Evolutionary conservation across 2,888 invertebrate genomes (phyloP), one percentile per base, ranked within the genome.

Genomic region (Troides aeacus): DNA sequence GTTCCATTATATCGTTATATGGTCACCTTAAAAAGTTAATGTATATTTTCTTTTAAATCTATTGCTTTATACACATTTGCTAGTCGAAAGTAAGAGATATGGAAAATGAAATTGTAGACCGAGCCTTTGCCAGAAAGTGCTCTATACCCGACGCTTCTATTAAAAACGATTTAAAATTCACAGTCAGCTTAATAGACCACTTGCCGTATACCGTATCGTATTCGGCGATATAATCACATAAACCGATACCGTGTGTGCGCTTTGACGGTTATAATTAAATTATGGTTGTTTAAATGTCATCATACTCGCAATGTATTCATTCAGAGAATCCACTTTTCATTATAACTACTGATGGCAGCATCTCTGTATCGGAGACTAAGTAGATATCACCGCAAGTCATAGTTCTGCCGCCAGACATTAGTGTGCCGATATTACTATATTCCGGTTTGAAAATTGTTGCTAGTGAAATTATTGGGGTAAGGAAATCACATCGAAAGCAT

Each of bases 141-240:
- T 72, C 74, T 74, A 75, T 75, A 78, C 77, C 56, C 24, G 74
- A 76, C 74, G 79, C 77, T 77, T 80, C 85, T 86, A 90, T 90
- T 91, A 90, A 90, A 92, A 90, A 87, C 83, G 86, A 89, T 91
- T 90, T 92, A 90, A 89, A 91, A 92, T 92, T 90, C 91, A 92
- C 90, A 89, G 89, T 89, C 85, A 84, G 87, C 86, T 87, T 83
- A 85, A 82, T 82, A 81, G 84, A 77, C 79, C 80, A 82, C 80
- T 81, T 81, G 78, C 77, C 80, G 77, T 77, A 46, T 77, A 81
- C 81, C 81, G 81, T 82, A 84, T 84, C 85, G 84, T 83, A 84
- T 88, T 86, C 85, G 86, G 86, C 86, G 84, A 82, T 84, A 82
- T 87, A 88, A 89, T 89, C 87, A 87, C 83, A 81, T 84, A 82